A percentile compares a stretch with the other conserved stretches of the same genome.
Conservation (phyloP, 2,113 vertebrate genomes). For the Catagonus wagneri region DNA sequence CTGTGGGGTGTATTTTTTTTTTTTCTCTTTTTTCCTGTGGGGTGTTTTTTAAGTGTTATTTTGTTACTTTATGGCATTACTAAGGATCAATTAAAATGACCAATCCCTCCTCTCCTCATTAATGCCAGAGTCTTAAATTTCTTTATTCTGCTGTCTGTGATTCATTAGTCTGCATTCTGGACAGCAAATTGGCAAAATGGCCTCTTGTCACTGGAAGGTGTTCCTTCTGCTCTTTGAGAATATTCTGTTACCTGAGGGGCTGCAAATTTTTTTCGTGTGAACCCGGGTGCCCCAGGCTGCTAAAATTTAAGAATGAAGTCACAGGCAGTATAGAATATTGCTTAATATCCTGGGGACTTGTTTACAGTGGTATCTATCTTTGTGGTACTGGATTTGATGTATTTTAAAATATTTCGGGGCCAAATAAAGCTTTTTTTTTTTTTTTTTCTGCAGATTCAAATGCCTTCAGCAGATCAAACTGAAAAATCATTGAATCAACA, state of each 20-base stretch:
- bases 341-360: not conserved
- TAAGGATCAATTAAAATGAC: conserved; percentile 63
- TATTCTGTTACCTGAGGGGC: not conserved
- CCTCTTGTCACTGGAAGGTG: conserved; percentile 8
- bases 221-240: not conserved
- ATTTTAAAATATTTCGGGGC: not conserved
- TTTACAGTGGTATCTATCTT: not conserved
- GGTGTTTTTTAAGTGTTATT: conserved; percentile 39
- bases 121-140: conserved; percentile 67
- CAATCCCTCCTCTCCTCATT: conserved; percentile 52
- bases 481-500: conserved; percentile 18
- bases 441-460: conserved; percentile 28
- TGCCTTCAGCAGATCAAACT: not conserved
- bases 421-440: not conserved
- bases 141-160: conserved; percentile 66
- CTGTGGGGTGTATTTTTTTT: not conserved
- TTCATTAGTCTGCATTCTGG: conserved; percentile 64
- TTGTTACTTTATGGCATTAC: conserved; percentile 64
- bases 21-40: not conserved
- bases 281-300: not conserved
- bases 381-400: not conserved
- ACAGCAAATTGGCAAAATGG: conserved; percentile 49
- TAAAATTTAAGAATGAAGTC: not conserved
- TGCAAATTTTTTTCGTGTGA: not conserved
- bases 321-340: not conserved